Evolutionary conservation across 2,888 invertebrate species (phyloP).

Genomic region (Rosalia funebris): DNA sequence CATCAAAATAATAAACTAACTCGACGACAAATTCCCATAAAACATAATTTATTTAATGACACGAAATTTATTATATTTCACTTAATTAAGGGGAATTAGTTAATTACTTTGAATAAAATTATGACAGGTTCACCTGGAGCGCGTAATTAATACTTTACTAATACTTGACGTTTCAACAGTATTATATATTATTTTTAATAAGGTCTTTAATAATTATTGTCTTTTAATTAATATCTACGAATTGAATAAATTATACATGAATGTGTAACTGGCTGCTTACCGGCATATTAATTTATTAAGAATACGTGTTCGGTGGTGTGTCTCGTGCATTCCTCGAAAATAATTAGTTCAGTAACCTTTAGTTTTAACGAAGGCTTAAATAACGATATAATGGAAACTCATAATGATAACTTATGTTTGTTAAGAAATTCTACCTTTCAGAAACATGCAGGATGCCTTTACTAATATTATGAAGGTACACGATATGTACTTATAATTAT

Average conservation of each 20-base stretch:
- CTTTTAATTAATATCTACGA: conserved; percentile 13
- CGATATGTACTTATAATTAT: too few relatives aligned
- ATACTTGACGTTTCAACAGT: conserved; percentile 1
- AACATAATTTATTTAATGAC: conserved; percentile 6
- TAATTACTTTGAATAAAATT: background rate
- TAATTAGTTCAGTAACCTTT: conserved; percentile 4
- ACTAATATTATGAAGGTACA: too few relatives aligned
- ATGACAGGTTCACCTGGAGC: background rate
- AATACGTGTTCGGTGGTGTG: background rate
- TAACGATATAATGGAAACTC: background rate
- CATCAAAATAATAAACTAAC: background rate
- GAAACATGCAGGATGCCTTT: background rate
- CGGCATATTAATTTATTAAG: background rate
- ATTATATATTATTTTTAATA: conserved; percentile 14
- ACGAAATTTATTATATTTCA: background rate
- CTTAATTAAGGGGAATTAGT: conserved; percentile 2
- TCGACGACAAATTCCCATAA: background rate
- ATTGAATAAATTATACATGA: conserved; percentile 1
- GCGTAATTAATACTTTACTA: conserved; percentile 1
- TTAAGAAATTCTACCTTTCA: background rate
- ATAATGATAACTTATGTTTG: background rate
- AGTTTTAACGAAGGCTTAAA: conserved; percentile 1
- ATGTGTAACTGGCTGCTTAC: background rate
- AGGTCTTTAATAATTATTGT: conserved; percentile 11
- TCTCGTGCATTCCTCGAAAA: background rate